phyloP scores from a whole-genome alignment of 2,113 vertebrate genomes.

The Muntiacus muntjak region DNA sequence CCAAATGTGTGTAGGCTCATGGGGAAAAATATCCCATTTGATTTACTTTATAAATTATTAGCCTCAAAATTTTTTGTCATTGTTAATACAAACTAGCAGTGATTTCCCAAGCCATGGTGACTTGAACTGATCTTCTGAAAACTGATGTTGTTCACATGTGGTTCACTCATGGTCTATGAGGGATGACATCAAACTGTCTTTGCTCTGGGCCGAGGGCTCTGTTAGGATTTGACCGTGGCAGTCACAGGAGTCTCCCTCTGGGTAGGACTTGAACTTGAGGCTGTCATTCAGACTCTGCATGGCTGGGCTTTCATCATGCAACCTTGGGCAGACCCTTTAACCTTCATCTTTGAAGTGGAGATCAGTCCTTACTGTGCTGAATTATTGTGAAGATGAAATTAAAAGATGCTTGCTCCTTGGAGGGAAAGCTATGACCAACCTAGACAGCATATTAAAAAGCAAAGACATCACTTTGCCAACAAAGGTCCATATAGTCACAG shows the following conservation, averaged over 20 bases:
- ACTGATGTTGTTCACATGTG: not conserved
- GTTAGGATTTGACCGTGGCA: not conserved
- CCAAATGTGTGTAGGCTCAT: not conserved
- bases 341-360: not conserved
- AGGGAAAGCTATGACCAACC: not conserved
- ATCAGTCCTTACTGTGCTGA: not conserved
- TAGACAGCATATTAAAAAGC: not conserved
- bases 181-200: not conserved
- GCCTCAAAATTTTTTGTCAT: not conserved
- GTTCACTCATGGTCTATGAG: not conserved
- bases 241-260: not conserved
- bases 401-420: not conserved
- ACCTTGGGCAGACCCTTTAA: not conserved
- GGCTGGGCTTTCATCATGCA: not conserved
- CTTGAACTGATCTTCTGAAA: not conserved
- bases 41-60: not conserved
- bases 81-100: not conserved
- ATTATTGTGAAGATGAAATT: not conserved
- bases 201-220: not conserved
- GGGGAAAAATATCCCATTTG: not conserved
- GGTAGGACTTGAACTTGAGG: not conserved
- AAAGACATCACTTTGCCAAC: not conserved
- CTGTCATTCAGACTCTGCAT: not conserved
- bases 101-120: not conserved
- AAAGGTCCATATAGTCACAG: not conserved